phyloP scores from a whole-genome alignment of 2,888 invertebrate species.

The Hecatera dysodea region DNA sequence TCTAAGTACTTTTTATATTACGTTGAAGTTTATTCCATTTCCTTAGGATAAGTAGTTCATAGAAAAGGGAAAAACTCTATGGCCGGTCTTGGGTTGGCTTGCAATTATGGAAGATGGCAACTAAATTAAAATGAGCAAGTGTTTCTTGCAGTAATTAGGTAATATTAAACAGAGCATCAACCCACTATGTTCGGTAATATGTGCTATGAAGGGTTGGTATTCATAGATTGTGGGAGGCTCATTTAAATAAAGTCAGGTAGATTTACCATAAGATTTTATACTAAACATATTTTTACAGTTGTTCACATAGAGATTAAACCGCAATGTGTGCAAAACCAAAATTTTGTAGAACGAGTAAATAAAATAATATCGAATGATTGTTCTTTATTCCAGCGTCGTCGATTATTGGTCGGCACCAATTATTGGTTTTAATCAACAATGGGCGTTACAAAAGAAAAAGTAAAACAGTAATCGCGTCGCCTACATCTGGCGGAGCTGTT shows the following conservation, averaged over 20 bases:
- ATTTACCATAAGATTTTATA: conserved; percentile 5
- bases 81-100: no score
- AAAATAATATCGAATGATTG: not conserved
- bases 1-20: not conserved
- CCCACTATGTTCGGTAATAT: no score
- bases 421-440: conserved; percentile 42
- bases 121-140: not conserved
- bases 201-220: no score
- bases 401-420: conserved; percentile 6
- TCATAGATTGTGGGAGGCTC: not conserved
- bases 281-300: conserved; percentile 16
- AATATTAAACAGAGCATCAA: not conserved
- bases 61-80: no score
- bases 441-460: conserved; percentile 53
- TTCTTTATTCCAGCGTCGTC: not conserved
- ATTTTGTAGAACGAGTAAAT: not conserved
- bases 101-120: not conserved
- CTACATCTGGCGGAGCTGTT: conserved; percentile 74
- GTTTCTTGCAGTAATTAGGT: not conserved
- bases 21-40: no score
- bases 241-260: conserved; percentile 6
- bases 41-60: no score
- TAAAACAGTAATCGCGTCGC: conserved; percentile 67
- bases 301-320: not conserved
- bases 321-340: no score